Base-by-base conservation (phyloP, 2,888 invertebrate species). In the Suillia variegata region DNA sequence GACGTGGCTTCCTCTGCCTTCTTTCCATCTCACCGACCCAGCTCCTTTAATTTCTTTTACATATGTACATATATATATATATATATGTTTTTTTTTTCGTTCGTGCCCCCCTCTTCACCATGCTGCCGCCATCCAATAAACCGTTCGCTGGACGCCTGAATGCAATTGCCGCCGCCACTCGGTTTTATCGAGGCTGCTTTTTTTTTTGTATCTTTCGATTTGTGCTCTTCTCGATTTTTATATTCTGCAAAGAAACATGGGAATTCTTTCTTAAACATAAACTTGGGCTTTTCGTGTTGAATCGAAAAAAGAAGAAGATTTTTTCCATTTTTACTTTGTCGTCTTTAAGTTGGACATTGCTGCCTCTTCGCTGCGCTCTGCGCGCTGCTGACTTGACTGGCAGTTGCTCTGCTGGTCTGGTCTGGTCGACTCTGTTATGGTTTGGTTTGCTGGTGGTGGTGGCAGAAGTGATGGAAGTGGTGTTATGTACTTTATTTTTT, bases 121-220 rank as follows among this genome's bases (percentile, higher is more conserved):
- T n/a, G n/a, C n/a, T n/a, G n/a, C n/a, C n/a, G n/a, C n/a, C n/a
- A n/a, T n/a, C n/a, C n/a, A n/a, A n/a, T n/a, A n/a, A n/a, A n/a
- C n/a, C n/a, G n/a, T n/a, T n/a, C n/a, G 62, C 58, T 58, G 56
- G 58, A 49, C 60, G 59, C 38, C 56, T 56, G 63, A 65, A 55
- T 62, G 65, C 49, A 51, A 47, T 53, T 53, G 51, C 21, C 56
- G 10, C 34, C 49, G 51, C 21, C 56, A 10, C 34, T 54, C 45
- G 56, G 54, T 13, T 45, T 45, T 45, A 18, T 45, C 15, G 12
- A 8, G 12, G 17, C 20, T 20, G 17, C 4, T 45, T 55, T 57
- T 61, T 62, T 56, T 49, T 51, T 50, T 52, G 60, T 50, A 45
- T 33, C 33, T 60, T n/a, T n/a, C n/a, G n/a, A n/a, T n/a, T n/a